Conservation (phyloP, 1,140 invertebrate species). For the Dendrolimus punctatus region DNA sequence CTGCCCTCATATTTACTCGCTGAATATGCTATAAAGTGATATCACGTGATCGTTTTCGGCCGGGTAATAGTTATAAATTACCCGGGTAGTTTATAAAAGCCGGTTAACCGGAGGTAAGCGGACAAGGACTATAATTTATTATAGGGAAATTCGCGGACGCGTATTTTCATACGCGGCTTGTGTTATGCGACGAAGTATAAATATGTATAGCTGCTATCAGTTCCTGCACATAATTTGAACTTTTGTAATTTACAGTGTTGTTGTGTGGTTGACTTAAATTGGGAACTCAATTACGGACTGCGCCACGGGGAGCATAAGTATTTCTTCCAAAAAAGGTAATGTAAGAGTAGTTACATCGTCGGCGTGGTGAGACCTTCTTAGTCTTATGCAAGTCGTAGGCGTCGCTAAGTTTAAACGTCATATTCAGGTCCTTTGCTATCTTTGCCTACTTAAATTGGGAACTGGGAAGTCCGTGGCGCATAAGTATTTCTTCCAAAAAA, state of each 20-base stretch:
- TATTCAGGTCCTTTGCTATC: too few relatives aligned
- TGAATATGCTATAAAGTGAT: constrained; percentile 69
- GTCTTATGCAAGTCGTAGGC: too few relatives aligned
- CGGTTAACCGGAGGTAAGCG: constrained; percentile 70
- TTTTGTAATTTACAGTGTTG: constrained; percentile 7
- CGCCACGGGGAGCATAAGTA: too few relatives aligned
- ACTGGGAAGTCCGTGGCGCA: too few relatives aligned
- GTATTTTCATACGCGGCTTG: constrained; percentile 47
- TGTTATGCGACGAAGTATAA: constrained; percentile 1
- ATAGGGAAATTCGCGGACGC: constrained; percentile 62
- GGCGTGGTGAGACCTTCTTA: too few relatives aligned
- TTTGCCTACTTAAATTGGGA: too few relatives aligned
- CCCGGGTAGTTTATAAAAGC: constrained; percentile 69
- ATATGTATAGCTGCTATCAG: constrained; percentile 1
- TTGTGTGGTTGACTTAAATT: too few relatives aligned
- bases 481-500: too few relatives aligned
- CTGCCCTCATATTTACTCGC: constrained; percentile 58
- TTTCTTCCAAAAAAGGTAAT: too few relatives aligned
- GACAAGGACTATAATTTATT: constrained; percentile 69
- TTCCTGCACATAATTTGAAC: constrained; percentile 2
- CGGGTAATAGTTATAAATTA: constrained; percentile 71
- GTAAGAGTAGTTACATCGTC: too few relatives aligned
- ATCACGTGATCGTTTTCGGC: constrained; percentile 67
- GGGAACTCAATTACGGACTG: too few relatives aligned
- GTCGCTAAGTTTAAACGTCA: too few relatives aligned